Evolutionary conservation across 2,113 vertebrate species (phyloP), one percentile per base, ranked within the genome.

Genomic region (Motacilla tschutschensis): DNA sequence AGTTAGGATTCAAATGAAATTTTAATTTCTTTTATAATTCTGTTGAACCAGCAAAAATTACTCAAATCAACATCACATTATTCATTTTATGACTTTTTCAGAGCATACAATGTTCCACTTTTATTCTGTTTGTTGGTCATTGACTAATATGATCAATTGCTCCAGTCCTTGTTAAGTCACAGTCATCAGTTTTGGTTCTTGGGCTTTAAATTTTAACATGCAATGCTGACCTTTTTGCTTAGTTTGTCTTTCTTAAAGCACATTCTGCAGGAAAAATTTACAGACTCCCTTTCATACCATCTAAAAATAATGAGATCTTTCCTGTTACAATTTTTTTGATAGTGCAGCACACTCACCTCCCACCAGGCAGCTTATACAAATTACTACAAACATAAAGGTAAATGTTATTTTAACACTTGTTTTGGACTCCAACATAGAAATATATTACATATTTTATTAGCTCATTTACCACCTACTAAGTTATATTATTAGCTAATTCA

Each of bases 371-470:
- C 35, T 95, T 92, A 72, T 78, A 93, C 77, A 95, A 96, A 95
- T 95, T 87, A 83, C 75, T 87, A 50, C 53, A 91, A 95, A 94
- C 51, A 70, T 86, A 95, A 87, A 1, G 10, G 84, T 96, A 96
- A 96, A 93, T 92, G 91, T 93, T 96, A 90, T 93, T 95, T 95
- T 95, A 97, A 93, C 87, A 85, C 85, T 93, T 93, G 72, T 66
- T 91, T 94, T 96, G 95, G 95, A 93, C 90, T 97, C 96, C 97
- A 96, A 33, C 96, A 94, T 88, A 92, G 96, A 97, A 95, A 75
- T 93, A 84, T 93, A 97, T 96, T 96, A 93, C 93, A 89, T 95
- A 94, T 92, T 97, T 96, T 96, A 97, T 97, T 97, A 97, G 79
- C 69, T 95, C 94, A 96, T 96, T 97, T 97, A 95, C 97, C 96